Evolutionary conservation across 2,888 invertebrate genomes (phyloP).

Genomic region (Clanis bilineata): DNA sequence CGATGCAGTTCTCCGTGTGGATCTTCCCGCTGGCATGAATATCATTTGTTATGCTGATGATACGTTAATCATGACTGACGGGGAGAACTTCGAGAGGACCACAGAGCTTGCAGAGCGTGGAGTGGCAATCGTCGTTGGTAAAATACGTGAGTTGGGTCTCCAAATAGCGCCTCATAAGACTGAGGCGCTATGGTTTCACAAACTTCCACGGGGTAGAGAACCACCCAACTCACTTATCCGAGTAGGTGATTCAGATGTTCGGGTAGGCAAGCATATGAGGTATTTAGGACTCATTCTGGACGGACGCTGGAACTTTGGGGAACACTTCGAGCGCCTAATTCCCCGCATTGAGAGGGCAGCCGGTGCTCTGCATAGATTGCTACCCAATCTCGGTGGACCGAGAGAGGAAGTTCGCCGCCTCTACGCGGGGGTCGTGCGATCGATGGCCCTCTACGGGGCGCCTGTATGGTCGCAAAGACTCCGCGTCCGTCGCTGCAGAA

Average conservation of each 20-base stretch:
- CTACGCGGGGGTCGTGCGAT: neutral
- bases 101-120: too few relatives aligned
- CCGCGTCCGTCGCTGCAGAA: neutral
- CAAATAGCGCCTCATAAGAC: too few relatives aligned
- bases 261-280: neutral
- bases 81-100: too few relatives aligned
- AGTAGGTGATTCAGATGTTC: neutral
- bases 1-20: too few relatives aligned
- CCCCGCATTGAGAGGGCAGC: neutral
- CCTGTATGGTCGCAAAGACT: neutral
- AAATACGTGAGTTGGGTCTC: too few relatives aligned
- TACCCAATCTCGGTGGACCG: neutral
- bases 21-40: too few relatives aligned
- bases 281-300: neutral
- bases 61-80: too few relatives aligned
- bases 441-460: neutral
- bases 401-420: too few relatives aligned
- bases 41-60: too few relatives aligned
- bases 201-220: neutral
- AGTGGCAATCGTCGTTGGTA: too few relatives aligned
- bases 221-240: neutral
- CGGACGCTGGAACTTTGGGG: neutral
- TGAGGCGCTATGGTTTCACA: too few relatives aligned
- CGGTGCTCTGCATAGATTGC: neutral
- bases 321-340: neutral